Conservation (phyloP, 2,113 vertebrate genomes). For the Sialia sialis region DNA sequence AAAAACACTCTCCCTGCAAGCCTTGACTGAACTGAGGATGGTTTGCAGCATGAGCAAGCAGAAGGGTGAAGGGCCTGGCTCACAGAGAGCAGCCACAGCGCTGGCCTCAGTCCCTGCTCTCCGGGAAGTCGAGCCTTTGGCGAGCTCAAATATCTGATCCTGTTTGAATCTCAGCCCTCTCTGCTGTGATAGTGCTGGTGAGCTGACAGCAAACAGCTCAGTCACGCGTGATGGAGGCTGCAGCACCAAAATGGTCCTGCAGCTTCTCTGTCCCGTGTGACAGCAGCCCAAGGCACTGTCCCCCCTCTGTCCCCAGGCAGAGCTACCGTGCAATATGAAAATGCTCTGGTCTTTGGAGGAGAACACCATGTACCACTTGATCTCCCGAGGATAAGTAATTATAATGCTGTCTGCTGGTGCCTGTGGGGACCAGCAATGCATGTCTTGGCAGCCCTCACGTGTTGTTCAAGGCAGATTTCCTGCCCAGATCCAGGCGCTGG, state of each 20-base stretch:
- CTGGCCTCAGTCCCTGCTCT: not conserved
- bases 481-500: not conserved
- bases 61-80: not conserved
- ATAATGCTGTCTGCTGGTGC: not conserved
- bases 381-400: conserved; percentile 1
- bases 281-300: not conserved
- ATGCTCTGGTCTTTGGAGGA: not conserved
- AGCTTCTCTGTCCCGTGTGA: not conserved
- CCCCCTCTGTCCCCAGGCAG: not conserved
- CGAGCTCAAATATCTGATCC: not conserved
- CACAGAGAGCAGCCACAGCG: not conserved
- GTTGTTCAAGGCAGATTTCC: conserved; percentile 50
- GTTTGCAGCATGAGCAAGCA: not conserved
- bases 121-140: accelerated
- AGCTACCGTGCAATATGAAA: not conserved
- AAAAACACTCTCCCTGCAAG: not conserved
- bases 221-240: accelerated
- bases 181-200: accelerated
- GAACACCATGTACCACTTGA: not conserved
- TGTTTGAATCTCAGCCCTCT: not conserved
- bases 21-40: not conserved
- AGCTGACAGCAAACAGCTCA: not conserved
- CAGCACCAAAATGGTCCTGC: not conserved
- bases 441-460: conserved; percentile 3
- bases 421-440: conserved; percentile 27